Conservation (phyloP, 2,113 vertebrate species). For the Corythoichthys haematopterus region DNA sequence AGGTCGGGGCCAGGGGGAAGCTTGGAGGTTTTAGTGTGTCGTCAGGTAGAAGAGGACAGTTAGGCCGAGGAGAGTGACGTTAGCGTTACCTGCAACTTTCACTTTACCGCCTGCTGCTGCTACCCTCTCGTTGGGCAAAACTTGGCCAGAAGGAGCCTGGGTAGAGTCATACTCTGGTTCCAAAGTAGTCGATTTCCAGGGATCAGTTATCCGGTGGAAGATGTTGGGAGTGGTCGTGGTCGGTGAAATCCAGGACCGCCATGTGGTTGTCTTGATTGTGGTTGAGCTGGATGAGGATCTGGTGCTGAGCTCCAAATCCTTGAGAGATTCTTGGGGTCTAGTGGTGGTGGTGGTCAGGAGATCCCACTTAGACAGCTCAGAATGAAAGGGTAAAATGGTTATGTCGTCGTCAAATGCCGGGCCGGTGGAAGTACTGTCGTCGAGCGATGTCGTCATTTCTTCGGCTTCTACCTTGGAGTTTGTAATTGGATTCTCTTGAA, state of each 20-base stretch:
- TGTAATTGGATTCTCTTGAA: neutral
- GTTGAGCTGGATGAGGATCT: slow-evolving; percentile 20
- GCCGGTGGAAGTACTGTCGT: slow-evolving; percentile 5
- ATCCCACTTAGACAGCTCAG: slow-evolving; percentile 48
- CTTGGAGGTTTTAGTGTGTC: slow-evolving; percentile 60
- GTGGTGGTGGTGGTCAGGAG: slow-evolving; percentile 36
- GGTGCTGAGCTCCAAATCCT: slow-evolving; percentile 48
- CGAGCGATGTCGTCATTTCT: neutral
- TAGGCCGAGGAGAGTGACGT: slow-evolving; percentile 53
- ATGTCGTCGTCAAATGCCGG: slow-evolving; percentile 21
- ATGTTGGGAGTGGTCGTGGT: slow-evolving; percentile 37
- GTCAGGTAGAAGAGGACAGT: slow-evolving; percentile 52
- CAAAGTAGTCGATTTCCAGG: slow-evolving; percentile 37
- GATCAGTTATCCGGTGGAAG: slow-evolving; percentile 16
- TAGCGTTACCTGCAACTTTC: slow-evolving; percentile 66
- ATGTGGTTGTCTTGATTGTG: slow-evolving; percentile 27
- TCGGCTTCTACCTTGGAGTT: neutral
- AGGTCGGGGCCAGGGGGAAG: slow-evolving; percentile 49
- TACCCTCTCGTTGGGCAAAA: slow-evolving; percentile 75
- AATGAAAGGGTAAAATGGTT: slow-evolving; percentile 38
- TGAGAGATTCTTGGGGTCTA: slow-evolving; percentile 49
- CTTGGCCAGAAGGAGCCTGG: slow-evolving; percentile 52
- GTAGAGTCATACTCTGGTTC: slow-evolving; percentile 53
- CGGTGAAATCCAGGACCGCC: slow-evolving; percentile 49
- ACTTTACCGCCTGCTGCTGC: slow-evolving; percentile 69